These are phyloP conservation scores for Plestiodon gilberti DNA, from an alignment of 2,113 vertebrate genomes.

Conservation along the genomic window DNA sequence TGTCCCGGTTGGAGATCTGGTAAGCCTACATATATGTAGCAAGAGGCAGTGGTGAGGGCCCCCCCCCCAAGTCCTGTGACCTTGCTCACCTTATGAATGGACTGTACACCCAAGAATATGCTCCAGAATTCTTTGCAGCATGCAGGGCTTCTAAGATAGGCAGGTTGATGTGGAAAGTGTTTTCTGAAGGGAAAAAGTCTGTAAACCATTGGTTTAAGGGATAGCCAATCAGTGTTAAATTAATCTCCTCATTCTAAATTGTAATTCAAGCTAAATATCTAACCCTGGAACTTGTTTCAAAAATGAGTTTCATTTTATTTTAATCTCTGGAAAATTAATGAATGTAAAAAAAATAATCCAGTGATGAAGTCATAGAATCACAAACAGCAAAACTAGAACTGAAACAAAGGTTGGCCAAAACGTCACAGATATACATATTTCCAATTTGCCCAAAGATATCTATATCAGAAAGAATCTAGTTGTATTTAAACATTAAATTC, in stretches of 20 bases:
- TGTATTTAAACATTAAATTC: no score
- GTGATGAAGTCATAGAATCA: background rate
- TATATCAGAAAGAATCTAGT: background rate
- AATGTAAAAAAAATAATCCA: no score
- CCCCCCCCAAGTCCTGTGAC: background rate
- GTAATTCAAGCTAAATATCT: slow-evolving; percentile 22
- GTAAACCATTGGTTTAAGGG: background rate
- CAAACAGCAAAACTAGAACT: no score
- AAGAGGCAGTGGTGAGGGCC: no score
- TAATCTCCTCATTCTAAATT: background rate
- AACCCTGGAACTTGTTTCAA: background rate
- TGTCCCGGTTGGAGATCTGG: no score
- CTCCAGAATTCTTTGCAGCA: no score
- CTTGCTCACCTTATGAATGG: background rate
- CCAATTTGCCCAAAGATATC: background rate
- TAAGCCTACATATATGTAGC: background rate
- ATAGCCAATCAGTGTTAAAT: background rate
- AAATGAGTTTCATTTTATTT: background rate
- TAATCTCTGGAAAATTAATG: background rate
- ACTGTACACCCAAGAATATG: background rate
- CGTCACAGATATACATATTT: background rate
- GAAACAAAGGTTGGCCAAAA: background rate
- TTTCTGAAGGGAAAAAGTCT: no score
- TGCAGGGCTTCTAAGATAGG: no score
- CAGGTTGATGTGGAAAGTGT: no score